Base-by-base conservation (phyloP, 2,888 invertebrate genomes). In the Tinea semifulvella region DNA sequence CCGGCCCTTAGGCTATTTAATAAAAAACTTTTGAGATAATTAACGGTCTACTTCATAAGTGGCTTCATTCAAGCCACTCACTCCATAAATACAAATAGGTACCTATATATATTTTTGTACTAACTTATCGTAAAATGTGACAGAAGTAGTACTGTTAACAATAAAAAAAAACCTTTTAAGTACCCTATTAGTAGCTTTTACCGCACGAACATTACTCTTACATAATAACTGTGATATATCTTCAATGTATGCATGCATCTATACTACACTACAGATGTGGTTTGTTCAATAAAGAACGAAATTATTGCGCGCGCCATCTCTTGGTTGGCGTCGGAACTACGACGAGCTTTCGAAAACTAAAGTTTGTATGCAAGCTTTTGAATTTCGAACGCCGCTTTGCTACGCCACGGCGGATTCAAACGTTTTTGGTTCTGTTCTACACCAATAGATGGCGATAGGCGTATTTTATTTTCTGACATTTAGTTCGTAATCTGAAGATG, bases 221-320 rank as follows among this genome's bases (percentile, higher is more conserved):
- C 36, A 36, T 36, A 36, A 36, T n/a, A 10, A 4, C 36, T 17
- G n/a, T 17, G 10, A 36, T 66, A 65, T 65, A 36, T 27, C 42
- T n/a, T 14, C 11, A n/a, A 17, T 14, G 11, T 45, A 40, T 6
- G 13, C 20, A 45, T 31, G 19, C 39, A 39, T n/a, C n/a, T 27
- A 45, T 31, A 43, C 8, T 11, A 8, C 13, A 18, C 31, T 14
- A 8, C 3, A 59, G 76, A 76, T 73, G 75, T 76, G 69, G 74
- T 22, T 46, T 48, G 48, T 77, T 77, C 76, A 65, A 77, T 77
- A 76, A 72, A 63, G 56, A 60, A 57, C 53, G 55, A 49, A 46
- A 49, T 13, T 40, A 11, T 1, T 11, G 2, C 13, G 50, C 55
- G 47, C 65, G 76, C 74, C 79, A 79, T 73, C 80, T 76, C 48